Evolutionary conservation across 35 echinoderm and acorn worm genomes (phyloP).

Genomic region (Acanthaster planci): DNA sequence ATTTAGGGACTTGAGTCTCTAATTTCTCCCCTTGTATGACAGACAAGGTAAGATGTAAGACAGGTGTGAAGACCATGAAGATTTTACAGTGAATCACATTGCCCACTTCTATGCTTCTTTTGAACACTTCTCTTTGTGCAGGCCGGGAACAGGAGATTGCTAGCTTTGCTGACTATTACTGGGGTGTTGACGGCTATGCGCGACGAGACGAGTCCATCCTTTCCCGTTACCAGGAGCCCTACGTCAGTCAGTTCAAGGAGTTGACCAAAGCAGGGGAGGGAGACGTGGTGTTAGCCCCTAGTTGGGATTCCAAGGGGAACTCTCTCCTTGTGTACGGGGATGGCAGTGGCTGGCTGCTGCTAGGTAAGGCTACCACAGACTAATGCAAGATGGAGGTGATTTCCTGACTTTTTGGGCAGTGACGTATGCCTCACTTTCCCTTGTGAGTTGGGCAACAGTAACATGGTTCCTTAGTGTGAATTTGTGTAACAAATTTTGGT

Average conservation of each 20-base stretch:
- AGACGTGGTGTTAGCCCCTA: conserved; percentile 38
- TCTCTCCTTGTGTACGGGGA: conserved; percentile 55
- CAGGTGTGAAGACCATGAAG: too few relatives aligned
- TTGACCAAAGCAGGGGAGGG: conserved; percentile 61
- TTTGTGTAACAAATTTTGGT: too few relatives aligned
- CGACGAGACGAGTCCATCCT: conserved; percentile 31
- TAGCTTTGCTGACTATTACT: conserved; percentile 70
- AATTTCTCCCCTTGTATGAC: too few relatives aligned
- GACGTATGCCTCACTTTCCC: too few relatives aligned
- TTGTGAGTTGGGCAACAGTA: too few relatives aligned
- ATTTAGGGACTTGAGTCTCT: too few relatives aligned
- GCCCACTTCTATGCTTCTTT: not conserved
- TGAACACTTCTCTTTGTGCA: conserved; percentile 8
- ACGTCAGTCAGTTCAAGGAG: conserved; percentile 13
- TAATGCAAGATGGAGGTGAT: too few relatives aligned
- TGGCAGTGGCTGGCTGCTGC: conserved; percentile 57
- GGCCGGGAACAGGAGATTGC: conserved; percentile 58
- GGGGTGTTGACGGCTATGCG: conserved; percentile 71
- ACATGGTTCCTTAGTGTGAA: too few relatives aligned
- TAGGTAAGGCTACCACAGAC: conserved; percentile 53
- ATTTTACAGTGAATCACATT: not conserved
- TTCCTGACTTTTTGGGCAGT: too few relatives aligned
- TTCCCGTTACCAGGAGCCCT: conserved; percentile 18
- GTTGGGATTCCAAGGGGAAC: conserved; percentile 70
- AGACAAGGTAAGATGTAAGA: too few relatives aligned